Base-by-base conservation (phyloP, 2,888 invertebrate species). In the Taphrorychus bicolor region DNA sequence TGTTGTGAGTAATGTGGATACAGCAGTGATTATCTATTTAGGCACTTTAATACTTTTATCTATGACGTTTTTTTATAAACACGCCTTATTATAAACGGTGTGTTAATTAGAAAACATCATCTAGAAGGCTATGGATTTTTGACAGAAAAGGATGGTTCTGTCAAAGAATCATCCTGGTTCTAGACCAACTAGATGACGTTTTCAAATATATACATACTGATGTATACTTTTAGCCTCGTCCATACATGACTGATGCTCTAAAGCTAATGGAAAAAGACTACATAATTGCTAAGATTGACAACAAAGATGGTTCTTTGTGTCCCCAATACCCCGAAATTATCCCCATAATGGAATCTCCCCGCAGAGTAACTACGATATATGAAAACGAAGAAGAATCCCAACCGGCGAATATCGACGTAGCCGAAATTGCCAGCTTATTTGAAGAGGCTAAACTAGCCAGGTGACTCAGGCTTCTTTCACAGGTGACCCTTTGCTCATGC, bases 271-370 rank as follows among this genome's bases (percentile, higher is more conserved):
- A 87, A 74, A 81, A 86, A 71, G 92, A 92, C 81, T 92, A 92
- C 79, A 86, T 85, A 73, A 83, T 88, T 73, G 83, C 85, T 69
- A 85, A 87, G 76, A 83, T 92, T 66, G 85, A 85, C 72, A 92
- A 92, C 79, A 81, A 81, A 22, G 84, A 84, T 74, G 92, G 92
- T 7, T 87, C 88, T 73, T 82, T 92, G 48, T 88, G 91, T 80
- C 84, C 87, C 54, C 87, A 90, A 69, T 92, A 92, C 82, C 92
- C 92, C 24, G 87, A 87, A 75, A 87, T 88, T 71, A 83, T 92
- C 69, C 85, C 90, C 56, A 85, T 92, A 71, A 84, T 89, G 67
- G 88, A 89, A 78, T 84, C 83, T 74, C 87, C 88, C 40, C 53
- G 63, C n/a, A 17, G 48, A 18, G 64, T 64, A n/a, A 64, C 65